phyloP scores from a whole-genome alignment of 1,140 invertebrate genomes.

The Pseudomyrmex cubaensis region DNA sequence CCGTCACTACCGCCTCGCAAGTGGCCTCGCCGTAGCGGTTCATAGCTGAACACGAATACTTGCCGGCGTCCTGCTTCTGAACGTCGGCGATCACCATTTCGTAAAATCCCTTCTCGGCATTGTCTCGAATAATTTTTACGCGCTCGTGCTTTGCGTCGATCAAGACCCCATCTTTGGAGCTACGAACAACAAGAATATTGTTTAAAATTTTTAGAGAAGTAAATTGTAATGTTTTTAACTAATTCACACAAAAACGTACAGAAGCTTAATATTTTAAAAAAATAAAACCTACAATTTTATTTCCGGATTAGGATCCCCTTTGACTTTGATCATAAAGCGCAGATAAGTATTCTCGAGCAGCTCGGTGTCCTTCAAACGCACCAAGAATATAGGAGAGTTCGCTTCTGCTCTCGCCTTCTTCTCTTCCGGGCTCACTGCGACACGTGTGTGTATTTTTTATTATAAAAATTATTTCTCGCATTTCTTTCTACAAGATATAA shows the following conservation, averaged over 20 bases:
- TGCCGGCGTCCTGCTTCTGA: constrained; percentile 92
- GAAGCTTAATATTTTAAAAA: too few species aligned
- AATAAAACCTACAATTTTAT: constrained; percentile 91
- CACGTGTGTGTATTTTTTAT: constrained; percentile 2
- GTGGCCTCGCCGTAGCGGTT: constrained; percentile 93
- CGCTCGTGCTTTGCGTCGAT: constrained; percentile 89
- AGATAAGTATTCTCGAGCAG: constrained; percentile 94
- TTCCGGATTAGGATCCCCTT: constrained; percentile 93
- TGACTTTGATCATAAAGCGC: constrained; percentile 95
- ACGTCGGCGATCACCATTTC: constrained; percentile 96
- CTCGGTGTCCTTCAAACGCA: constrained; percentile 94
- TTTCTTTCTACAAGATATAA: neutral
- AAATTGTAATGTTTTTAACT: too few species aligned
- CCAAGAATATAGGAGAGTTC: constrained; percentile 92
- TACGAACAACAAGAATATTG: constrained; percentile 79
- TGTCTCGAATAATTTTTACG: constrained; percentile 90
- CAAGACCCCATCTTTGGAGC: constrained; percentile 93
- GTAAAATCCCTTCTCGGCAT: constrained; percentile 93
- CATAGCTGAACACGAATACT: constrained; percentile 94
- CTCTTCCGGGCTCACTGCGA: constrained; percentile 90
- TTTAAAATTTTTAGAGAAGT: too few species aligned
- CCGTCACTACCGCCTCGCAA: constrained; percentile 91
- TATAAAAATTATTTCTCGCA: constrained; percentile 1
- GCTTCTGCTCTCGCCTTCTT: constrained; percentile 89
- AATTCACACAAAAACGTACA: too few species aligned